These are phyloP conservation scores for Plebejus melissa DNA, from an alignment of 2,888 invertebrate genomes.

Conservation along the genomic window DNA sequence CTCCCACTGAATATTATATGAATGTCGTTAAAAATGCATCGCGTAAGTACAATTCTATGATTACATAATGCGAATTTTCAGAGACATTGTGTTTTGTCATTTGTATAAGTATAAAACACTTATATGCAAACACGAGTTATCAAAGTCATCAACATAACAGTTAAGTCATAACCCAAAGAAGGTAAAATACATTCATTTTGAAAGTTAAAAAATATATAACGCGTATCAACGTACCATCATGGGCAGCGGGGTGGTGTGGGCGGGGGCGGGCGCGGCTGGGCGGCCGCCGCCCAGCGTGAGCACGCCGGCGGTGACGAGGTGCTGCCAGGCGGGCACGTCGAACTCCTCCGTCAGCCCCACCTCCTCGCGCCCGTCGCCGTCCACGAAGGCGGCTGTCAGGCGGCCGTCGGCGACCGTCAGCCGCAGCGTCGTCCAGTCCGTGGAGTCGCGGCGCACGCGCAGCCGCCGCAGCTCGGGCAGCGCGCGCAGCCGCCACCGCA, in stretches of 20 bases:
- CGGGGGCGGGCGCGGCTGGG: constrained; percentile 33
- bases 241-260: constrained; percentile 38
- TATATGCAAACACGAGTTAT: too few relatives aligned
- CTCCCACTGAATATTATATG: constrained; percentile 48
- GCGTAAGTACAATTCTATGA: too few relatives aligned
- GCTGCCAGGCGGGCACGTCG: constrained; percentile 72
- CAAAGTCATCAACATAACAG: too few relatives aligned
- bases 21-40: too few relatives aligned
- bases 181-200: not conserved
- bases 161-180: not conserved
- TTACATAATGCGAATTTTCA: too few relatives aligned
- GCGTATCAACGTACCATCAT: constrained; percentile 35
- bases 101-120: too few relatives aligned
- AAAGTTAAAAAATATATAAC: not conserved
- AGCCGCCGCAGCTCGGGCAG: constrained; percentile 47
- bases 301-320: constrained; percentile 65
- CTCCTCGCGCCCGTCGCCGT: constrained; percentile 72
- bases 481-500: constrained; percentile 82
- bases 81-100: too few relatives aligned
- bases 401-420: constrained; percentile 39
- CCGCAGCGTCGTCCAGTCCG: constrained; percentile 46
- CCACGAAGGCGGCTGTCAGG: constrained; percentile 58
- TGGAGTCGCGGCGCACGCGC: constrained; percentile 52
- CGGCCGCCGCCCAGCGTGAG: constrained; percentile 62
- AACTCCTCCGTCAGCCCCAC: constrained; percentile 68